Percentiles rank a stretch among this genome's conserved stretches.
These are phyloP conservation scores for Montipora efflorescens DNA, from an alignment of 64 coral and sea anemone species.

Conservation along the genomic window DNA sequence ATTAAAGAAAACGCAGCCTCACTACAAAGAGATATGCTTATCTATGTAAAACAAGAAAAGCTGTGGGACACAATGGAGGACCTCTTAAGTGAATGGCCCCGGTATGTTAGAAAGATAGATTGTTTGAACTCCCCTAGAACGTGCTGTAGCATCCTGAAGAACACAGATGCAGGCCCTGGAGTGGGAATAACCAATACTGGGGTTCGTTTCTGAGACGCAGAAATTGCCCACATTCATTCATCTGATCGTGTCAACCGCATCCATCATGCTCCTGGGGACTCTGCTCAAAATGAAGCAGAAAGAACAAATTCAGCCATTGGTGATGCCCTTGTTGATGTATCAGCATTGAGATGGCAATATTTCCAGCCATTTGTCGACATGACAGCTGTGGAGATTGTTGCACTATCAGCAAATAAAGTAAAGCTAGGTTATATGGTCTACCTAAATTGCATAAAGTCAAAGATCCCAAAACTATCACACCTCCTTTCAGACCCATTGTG, in stretches of 20 bases:
- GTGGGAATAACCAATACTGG: slow-evolving; percentile 47
- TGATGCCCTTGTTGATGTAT: slow-evolving; percentile 37
- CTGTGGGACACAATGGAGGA: slow-evolving; percentile 11
- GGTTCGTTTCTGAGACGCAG: slow-evolving; percentile 60
- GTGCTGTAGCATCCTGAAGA: slow-evolving; percentile 61
- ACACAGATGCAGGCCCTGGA: slow-evolving; percentile 57
- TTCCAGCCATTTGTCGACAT: slow-evolving; percentile 57
- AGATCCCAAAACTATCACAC: too few relatives aligned
- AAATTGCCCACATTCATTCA: slow-evolving; percentile 65
- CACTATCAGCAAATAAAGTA: slow-evolving; percentile 62
- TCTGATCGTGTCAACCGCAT: slow-evolving; percentile 67
- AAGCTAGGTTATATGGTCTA: neutral
- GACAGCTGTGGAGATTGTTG: slow-evolving; percentile 45
- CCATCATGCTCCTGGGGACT: slow-evolving; percentile 48
- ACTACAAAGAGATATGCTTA: slow-evolving; percentile 39
- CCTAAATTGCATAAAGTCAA: too few relatives aligned
- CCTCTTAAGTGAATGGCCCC: neutral
- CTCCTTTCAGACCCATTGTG: too few relatives aligned
- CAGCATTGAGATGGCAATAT: slow-evolving; percentile 44
- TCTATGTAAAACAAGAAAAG: slow-evolving; percentile 50
- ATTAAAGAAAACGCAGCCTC: slow-evolving; percentile 54
- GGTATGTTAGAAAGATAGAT: slow-evolving; percentile 23
- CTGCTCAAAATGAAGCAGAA: slow-evolving; percentile 50
- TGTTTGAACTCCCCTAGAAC: slow-evolving; percentile 19
- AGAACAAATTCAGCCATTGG: slow-evolving; percentile 50